Evolutionary conservation across 2,797 vertebrate species (phyloP).

Genomic region (Danio choprae): DNA sequence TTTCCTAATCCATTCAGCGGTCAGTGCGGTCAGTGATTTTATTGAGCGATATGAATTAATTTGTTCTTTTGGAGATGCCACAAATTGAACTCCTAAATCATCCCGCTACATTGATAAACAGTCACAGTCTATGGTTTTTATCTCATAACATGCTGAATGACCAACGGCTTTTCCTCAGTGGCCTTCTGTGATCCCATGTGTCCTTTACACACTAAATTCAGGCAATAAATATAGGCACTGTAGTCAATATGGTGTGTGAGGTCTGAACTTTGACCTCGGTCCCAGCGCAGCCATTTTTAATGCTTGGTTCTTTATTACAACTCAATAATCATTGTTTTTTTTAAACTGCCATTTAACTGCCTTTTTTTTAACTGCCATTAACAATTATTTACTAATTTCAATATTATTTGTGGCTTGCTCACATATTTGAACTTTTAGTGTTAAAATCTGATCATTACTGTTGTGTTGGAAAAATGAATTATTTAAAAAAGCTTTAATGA

Average conservation of each 20-base stretch:
- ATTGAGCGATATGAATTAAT: not conserved
- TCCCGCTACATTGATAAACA: not conserved
- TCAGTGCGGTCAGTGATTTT: not conserved
- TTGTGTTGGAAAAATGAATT: too few species aligned
- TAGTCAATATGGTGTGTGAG: conserved; percentile 9
- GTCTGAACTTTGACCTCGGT: conserved; percentile 29
- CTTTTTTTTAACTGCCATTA: too few species aligned
- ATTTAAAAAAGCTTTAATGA: too few species aligned
- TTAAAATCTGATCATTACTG: too few species aligned
- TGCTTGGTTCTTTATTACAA: conserved; percentile 20
- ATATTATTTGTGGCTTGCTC: too few species aligned
- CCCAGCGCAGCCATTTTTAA: conserved; percentile 15
- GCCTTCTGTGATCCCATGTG: not conserved
- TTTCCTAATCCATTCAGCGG: conserved; percentile 9
- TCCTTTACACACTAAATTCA: conserved; percentile 19
- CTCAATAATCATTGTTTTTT: conserved; percentile 20
- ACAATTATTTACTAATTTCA: too few species aligned
- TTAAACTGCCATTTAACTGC: conserved; percentile 35
- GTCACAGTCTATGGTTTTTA: not conserved
- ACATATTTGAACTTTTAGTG: too few species aligned
- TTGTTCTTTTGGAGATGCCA: not conserved
- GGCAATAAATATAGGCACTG: conserved; percentile 30
- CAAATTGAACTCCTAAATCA: conserved; percentile 40
- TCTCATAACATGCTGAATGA: conserved; percentile 23
- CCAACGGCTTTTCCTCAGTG: not conserved